Percentiles rank a stretch among this genome's conserved stretches.
Conservation (phyloP, 2,113 vertebrate species). For the Phaethon lepturus region DNA sequence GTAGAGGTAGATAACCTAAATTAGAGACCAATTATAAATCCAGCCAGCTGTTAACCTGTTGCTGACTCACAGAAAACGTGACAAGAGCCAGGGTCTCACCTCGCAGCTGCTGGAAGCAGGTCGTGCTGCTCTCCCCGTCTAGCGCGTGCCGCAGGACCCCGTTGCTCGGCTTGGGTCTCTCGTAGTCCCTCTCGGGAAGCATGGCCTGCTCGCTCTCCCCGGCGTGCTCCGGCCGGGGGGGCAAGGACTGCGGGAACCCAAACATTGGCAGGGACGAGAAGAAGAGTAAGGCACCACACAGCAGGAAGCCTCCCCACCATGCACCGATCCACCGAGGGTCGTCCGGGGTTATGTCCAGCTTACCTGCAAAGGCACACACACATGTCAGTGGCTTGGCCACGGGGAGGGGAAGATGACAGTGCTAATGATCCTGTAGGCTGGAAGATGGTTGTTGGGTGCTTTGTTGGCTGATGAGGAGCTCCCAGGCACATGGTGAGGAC, state of each 20-base stretch:
- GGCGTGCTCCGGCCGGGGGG: slow-evolving; percentile 74
- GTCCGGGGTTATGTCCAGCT: slow-evolving; percentile 89
- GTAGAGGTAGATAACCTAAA: neutral
- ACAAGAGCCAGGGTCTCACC: slow-evolving; percentile 72
- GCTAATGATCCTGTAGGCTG: accelerated
- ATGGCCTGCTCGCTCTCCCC: slow-evolving; percentile 91
- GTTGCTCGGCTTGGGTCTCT: slow-evolving; percentile 90
- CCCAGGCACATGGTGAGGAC: neutral
- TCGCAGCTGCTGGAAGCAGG: slow-evolving; percentile 95
- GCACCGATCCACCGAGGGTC: slow-evolving; percentile 98
- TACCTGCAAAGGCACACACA: slow-evolving; percentile 71
- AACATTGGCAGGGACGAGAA: slow-evolving; percentile 96
- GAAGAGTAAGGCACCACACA: slow-evolving; percentile 98
- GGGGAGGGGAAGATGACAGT: accelerated
- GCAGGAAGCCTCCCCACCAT: slow-evolving; percentile 98
- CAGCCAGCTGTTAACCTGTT: neutral
- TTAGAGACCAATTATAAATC: neutral
- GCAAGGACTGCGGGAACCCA: slow-evolving; percentile 94
- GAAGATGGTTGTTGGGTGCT: accelerated
- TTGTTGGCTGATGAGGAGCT: neutral
- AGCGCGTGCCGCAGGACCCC: slow-evolving; percentile 77
- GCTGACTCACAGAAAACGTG: accelerated
- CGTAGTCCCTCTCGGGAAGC: slow-evolving; percentile 86
- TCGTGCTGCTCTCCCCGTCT: slow-evolving; percentile 79
- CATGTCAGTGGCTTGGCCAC: accelerated